A percentile compares a stretch with the other conserved stretches of the same genome.
These are phyloP conservation scores for Squalus acanthias DNA, from an alignment of 2,797 vertebrate genomes.

Conservation along the genomic window DNA sequence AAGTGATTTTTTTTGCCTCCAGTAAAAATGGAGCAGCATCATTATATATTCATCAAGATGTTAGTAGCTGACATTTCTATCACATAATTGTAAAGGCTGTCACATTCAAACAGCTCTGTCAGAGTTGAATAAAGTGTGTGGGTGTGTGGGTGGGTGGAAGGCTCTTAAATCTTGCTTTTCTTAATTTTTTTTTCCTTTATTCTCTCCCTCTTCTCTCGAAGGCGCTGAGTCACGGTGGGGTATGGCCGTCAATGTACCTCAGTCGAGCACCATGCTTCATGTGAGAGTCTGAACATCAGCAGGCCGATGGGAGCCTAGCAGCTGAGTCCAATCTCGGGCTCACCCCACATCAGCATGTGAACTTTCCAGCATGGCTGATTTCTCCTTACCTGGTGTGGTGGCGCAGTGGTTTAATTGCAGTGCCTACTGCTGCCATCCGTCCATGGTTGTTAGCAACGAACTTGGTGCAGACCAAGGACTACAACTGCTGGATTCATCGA, in stretches of 20 bases:
- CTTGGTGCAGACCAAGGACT: background rate
- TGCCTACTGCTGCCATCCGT: background rate
- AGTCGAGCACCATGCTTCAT: too few relatives aligned
- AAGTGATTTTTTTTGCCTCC: conserved; percentile 32
- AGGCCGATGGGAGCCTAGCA: background rate
- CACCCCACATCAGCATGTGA: background rate
- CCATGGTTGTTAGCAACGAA: background rate
- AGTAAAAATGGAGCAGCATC: conserved; percentile 20
- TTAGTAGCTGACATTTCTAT: conserved; percentile 31
- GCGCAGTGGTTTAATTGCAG: background rate
- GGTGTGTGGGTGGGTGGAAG: conserved; percentile 36
- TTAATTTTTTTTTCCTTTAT: background rate
- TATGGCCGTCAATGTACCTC: background rate
- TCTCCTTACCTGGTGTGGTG: background rate
- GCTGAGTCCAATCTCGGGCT: background rate
- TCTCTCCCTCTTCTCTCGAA: background rate
- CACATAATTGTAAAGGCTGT: conserved; percentile 37
- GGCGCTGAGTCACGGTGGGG: background rate
- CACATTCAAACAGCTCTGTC: conserved; percentile 28
- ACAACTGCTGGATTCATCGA: background rate
- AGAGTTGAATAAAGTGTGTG: conserved; percentile 35
- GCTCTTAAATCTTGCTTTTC: conserved; percentile 14
- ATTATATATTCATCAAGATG: conserved; percentile 35
- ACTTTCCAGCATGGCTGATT: background rate
- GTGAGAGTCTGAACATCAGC: background rate